Percentiles rank a stretch among this genome's conserved stretches.
Evolutionary conservation across 1,140 invertebrate genomes (phyloP).

Genomic region (Zelostemma sp.): DNA sequence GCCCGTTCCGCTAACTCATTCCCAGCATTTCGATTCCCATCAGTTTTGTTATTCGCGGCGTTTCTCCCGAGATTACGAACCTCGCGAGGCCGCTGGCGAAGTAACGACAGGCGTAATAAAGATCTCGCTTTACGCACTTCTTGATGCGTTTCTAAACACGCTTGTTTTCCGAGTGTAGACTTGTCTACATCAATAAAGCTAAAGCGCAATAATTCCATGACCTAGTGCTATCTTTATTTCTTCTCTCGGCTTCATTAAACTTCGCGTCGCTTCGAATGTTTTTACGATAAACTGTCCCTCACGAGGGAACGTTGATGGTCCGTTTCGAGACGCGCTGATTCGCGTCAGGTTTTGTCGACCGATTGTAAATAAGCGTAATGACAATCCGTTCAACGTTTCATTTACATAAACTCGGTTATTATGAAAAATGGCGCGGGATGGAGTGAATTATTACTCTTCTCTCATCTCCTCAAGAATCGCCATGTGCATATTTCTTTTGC

Average conservation of each 20-base stretch:
- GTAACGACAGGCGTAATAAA: not conserved
- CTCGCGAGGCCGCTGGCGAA: not conserved
- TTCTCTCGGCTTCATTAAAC: no score
- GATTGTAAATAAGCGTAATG: conserved; percentile 3
- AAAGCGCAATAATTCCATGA: not conserved
- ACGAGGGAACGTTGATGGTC: no score
- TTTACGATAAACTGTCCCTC: no score
- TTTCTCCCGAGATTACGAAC: no score
- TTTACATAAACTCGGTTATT: conserved; percentile 10
- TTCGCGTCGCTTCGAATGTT: no score
- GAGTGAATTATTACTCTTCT: not conserved
- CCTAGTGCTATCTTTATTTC: not conserved
- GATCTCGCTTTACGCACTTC: not conserved
- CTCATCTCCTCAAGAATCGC: conserved; percentile 7
- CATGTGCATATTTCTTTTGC: conserved; percentile 14
- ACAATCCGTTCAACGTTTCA: conserved; percentile 5
- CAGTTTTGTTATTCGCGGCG: no score
- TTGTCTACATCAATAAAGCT: not conserved
- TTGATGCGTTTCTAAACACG: not conserved
- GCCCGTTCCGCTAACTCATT: no score
- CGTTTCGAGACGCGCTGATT: not conserved
- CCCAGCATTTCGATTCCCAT: no score
- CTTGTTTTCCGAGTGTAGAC: not conserved
- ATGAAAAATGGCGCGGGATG: conserved; percentile 9
- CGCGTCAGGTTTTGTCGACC: not conserved